Evolutionary conservation across 53 echinoderm and acorn worm genomes (phyloP), one percentile per base, ranked within the genome.

Genomic region (Henricia sp.): DNA sequence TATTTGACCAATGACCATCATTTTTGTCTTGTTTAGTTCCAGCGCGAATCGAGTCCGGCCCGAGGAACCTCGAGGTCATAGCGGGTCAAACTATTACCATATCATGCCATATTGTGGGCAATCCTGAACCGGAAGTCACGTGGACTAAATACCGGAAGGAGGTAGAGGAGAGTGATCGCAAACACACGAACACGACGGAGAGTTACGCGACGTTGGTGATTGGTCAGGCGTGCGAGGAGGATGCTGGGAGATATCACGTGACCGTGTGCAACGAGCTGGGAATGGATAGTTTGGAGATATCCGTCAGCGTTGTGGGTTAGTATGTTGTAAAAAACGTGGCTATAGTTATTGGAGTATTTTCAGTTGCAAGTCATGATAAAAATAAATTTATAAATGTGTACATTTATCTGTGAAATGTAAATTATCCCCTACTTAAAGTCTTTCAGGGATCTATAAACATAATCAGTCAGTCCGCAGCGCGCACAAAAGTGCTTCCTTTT

Each of bases 301-400:
- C 92, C 13, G 67, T 99, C 52, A 94, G 86, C 74, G 91, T 99
- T 6, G 76, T 94, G 72, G 99, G 99, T 99, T 67, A 92, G 94
- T 3, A 32, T 58, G n/a, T n/a, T n/a, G n/a, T n/a, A n/a, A n/a
- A n/a, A n/a, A n/a, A n/a, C n/a, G n/a, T n/a, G n/a, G n/a, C n/a
- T n/a, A n/a, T n/a, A n/a, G n/a, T n/a, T n/a, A n/a, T n/a, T n/a
- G n/a, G n/a, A n/a, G n/a, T n/a, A n/a, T n/a, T n/a, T n/a, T n/a
- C n/a, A n/a, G n/a, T n/a, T n/a, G n/a, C n/a, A n/a, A n/a, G n/a
- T n/a, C n/a, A n/a, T n/a, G n/a, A n/a, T n/a, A n/a, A n/a, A n/a
- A n/a, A n/a, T n/a, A n/a, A n/a, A n/a, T n/a, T n/a, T n/a, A n/a
- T n/a, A n/a, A n/a, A n/a, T n/a, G n/a, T n/a, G n/a, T n/a, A n/a